Conservation (phyloP, 2,113 vertebrate species). For the Centropus unirufus region DNA sequence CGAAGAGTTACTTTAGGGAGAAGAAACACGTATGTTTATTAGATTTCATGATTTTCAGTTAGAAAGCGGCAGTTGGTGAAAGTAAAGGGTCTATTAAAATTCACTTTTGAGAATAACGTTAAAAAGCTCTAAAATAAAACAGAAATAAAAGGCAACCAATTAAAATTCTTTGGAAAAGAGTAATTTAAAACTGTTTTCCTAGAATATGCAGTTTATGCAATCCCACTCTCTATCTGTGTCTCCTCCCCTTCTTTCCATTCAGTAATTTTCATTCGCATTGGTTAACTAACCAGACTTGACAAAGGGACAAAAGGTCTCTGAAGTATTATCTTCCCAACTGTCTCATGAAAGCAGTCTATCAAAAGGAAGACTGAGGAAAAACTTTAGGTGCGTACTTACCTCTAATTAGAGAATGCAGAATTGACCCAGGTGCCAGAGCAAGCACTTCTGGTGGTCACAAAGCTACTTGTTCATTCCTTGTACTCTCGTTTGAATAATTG, state of each 20-base stretch:
- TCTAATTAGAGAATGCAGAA: background rate
- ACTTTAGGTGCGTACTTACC: background rate
- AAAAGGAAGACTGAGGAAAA: background rate
- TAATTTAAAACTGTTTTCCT: background rate
- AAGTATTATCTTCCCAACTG: background rate
- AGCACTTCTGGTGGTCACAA: background rate
- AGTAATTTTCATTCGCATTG: background rate
- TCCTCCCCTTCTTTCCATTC: background rate
- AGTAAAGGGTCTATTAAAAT: background rate
- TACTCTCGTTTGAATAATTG: constrained; percentile 21
- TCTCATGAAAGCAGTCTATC: background rate
- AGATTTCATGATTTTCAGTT: background rate
- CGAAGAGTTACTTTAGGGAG: background rate
- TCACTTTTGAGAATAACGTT: background rate
- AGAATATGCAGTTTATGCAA: background rate
- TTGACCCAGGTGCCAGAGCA: background rate
- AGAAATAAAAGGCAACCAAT: background rate
- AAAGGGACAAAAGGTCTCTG: background rate
- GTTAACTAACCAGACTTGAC: background rate
- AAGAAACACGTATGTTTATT: background rate
- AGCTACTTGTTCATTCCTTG: background rate
- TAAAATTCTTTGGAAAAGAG: background rate
- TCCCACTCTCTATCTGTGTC: background rate
- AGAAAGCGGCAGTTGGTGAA: background rate
- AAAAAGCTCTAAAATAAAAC: background rate